Conservation (phyloP, 2,113 vertebrate genomes). For the Globicephala melas region DNA sequence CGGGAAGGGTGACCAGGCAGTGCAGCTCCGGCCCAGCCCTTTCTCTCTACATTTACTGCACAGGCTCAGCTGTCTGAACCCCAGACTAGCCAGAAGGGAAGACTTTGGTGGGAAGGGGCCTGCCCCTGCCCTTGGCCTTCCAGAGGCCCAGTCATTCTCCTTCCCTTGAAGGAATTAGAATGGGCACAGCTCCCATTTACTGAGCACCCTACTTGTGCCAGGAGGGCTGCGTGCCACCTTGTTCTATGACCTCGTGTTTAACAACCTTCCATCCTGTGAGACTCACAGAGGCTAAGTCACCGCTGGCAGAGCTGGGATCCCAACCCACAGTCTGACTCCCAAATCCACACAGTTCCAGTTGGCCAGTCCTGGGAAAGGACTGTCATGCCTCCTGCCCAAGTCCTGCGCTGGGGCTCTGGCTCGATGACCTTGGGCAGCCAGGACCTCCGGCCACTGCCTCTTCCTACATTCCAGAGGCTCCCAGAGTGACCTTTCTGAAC, state of each 20-base stretch:
- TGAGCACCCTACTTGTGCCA: neutral
- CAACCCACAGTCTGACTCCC: neutral
- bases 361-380: no score
- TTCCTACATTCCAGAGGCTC: no score
- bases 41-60: neutral
- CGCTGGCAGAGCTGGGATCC: neutral
- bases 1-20: neutral
- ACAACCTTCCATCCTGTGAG: neutral
- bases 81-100: no score
- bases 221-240: accelerated
- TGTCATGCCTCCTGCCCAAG: no score
- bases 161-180: neutral
- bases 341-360: neutral
- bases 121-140: neutral
- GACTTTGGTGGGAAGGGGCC: neutral
- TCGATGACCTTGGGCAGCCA: no score
- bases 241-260: neutral
- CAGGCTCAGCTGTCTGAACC: neutral
- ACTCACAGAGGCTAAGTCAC: neutral
- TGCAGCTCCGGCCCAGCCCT: accelerated
- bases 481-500: no score
- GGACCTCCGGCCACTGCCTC: no score
- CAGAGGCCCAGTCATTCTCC: neutral
- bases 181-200: neutral
- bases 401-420: no score